Conservation (phyloP, 92 coral and sea anemone species). For the Phymanthus crucifer region DNA sequence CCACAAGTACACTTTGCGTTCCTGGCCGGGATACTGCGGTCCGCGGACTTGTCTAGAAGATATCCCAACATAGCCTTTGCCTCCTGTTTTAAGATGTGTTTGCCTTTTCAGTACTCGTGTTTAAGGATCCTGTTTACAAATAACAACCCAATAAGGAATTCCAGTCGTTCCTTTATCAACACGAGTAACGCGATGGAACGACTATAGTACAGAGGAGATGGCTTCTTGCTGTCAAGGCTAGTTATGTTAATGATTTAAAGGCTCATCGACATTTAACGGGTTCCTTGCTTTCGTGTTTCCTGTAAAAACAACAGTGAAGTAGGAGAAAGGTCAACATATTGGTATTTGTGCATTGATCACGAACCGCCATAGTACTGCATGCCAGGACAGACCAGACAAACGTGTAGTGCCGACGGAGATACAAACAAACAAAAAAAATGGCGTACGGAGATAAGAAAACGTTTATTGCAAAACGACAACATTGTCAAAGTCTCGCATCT, state of each 20-base stretch:
- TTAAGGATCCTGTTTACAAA: neutral
- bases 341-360: neutral
- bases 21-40: no score
- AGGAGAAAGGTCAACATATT: conserved; percentile 2
- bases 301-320: neutral
- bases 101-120: neutral
- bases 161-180: neutral
- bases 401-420: neutral
- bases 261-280: neutral
- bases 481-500: no score
- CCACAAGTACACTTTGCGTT: no score
- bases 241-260: neutral
- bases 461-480: no score
- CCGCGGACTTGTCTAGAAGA: no score
- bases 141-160: neutral
- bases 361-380: neutral
- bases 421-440: neutral
- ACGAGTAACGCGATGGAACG: neutral
- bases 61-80: neutral
- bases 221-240: neutral
- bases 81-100: neutral
- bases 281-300: neutral
- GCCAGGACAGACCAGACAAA: neutral
- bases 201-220: neutral
- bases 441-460: neutral